These are phyloP conservation scores for Tenthredo amoena DNA, from an alignment of 2,888 invertebrate genomes.

Conservation along the genomic window DNA sequence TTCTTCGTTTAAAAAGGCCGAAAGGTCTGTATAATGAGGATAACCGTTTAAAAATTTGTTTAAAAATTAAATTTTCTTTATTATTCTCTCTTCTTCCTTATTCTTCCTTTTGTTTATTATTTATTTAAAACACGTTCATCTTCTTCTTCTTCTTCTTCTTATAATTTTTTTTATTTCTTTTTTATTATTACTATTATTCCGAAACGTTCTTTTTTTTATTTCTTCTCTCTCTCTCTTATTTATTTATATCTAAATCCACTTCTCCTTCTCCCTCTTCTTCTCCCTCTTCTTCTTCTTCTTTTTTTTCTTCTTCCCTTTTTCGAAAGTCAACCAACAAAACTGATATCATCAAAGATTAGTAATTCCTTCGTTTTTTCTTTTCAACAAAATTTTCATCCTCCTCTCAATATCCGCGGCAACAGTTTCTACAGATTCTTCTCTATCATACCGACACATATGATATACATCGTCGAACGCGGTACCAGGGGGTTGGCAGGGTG, in stretches of 20 bases:
- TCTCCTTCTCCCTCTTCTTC: background rate
- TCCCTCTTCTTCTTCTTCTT: too few species aligned
- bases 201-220: background rate
- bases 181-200: slow-evolving; percentile 6
- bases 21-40: slow-evolving; percentile 8
- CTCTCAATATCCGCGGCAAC: too few species aligned
- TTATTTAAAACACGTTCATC: background rate
- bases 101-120: background rate
- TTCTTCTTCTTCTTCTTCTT: background rate
- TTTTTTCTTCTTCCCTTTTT: too few species aligned
- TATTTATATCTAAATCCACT: background rate
- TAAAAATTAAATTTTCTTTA: background rate
- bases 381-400: too few species aligned
- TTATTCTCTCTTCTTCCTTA: background rate
- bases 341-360: too few species aligned
- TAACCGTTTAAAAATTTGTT: slow-evolving; percentile 17
- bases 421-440: too few species aligned
- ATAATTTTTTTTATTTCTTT: background rate
- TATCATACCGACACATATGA: too few species aligned
- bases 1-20: slow-evolving; percentile 29
- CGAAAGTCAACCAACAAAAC: too few species aligned
- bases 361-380: too few species aligned
- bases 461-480: too few species aligned
- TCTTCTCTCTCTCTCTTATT: background rate
- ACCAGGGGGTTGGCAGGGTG: too few species aligned